Conservation (phyloP, 2,797 vertebrate genomes). For the Streptopelia turtur region DNA sequence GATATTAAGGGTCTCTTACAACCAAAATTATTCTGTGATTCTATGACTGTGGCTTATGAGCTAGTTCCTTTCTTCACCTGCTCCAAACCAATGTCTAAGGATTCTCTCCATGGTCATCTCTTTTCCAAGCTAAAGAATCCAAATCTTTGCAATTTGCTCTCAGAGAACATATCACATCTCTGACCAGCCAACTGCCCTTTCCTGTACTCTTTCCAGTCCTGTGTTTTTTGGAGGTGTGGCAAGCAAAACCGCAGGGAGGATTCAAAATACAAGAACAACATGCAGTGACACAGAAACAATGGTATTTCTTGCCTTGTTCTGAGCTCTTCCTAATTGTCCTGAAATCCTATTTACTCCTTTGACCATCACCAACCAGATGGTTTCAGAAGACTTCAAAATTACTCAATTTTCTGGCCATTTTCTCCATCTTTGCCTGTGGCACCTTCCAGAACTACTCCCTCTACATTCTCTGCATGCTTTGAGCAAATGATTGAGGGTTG, state of each 20-base stretch:
- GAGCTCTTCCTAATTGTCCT: neutral
- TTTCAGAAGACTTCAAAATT: neutral
- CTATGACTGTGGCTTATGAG: neutral
- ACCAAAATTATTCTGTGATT: too few species aligned
- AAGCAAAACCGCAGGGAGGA: neutral
- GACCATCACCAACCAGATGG: neutral
- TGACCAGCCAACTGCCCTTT: neutral
- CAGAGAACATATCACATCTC: accelerated
- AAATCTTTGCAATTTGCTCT: neutral
- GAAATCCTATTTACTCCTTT: neutral
- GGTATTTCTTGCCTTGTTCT: neutral
- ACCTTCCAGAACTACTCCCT: neutral
- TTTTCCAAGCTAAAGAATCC: neutral
- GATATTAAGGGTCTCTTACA: too few species aligned
- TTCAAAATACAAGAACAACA: neutral
- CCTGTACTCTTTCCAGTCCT: neutral
- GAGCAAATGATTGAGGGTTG: neutral
- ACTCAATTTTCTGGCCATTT: neutral
- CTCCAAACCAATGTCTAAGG: neutral
- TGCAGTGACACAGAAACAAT: neutral
- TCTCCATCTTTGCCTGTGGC: conserved; percentile 13
- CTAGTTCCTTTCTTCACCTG: neutral
- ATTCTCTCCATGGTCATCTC: neutral
- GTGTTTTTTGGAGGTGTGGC: neutral
- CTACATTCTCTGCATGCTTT: neutral